Conservation (phyloP, 2,797 vertebrate species). For the Rhyacichthys aspro region DNA sequence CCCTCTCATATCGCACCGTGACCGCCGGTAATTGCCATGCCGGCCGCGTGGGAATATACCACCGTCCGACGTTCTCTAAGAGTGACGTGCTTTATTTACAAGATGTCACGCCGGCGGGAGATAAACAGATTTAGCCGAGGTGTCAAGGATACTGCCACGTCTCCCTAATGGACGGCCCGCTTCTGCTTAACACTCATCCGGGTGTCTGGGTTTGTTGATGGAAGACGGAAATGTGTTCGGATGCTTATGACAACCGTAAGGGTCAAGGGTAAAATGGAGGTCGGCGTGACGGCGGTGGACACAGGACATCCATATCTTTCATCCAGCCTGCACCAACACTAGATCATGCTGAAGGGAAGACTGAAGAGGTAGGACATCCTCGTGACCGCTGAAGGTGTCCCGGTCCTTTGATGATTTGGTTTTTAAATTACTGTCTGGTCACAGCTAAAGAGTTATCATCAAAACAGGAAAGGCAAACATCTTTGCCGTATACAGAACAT, state of each 20-base stretch:
- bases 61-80: constrained; percentile 10
- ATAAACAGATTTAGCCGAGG: constrained; percentile 22
- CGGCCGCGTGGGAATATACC: constrained; percentile 7
- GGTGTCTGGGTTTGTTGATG: background rate
- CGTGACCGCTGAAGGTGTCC: constrained; percentile 6
- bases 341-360: constrained; percentile 13
- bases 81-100: constrained; percentile 39
- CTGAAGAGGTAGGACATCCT: constrained; percentile 18
- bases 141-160: constrained; percentile 29
- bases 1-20: background rate
- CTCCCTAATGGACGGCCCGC: constrained; percentile 5
- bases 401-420: constrained; percentile 17
- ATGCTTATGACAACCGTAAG: background rate
- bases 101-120: constrained; percentile 19
- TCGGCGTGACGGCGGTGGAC: constrained; percentile 1
- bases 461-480: constrained; percentile 12
- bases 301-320: constrained; percentile 3
- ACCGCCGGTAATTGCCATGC: constrained; percentile 19
- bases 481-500: too few relatives aligned
- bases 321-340: constrained; percentile 5
- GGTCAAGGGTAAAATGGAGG: background rate
- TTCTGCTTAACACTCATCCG: background rate
- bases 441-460: background rate
- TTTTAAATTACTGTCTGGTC: constrained; percentile 24
- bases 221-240: constrained; percentile 4